These are phyloP conservation scores for Apocrypta bakeri DNA, from an alignment of 1,140 invertebrate species.

Conservation along the genomic window DNA sequence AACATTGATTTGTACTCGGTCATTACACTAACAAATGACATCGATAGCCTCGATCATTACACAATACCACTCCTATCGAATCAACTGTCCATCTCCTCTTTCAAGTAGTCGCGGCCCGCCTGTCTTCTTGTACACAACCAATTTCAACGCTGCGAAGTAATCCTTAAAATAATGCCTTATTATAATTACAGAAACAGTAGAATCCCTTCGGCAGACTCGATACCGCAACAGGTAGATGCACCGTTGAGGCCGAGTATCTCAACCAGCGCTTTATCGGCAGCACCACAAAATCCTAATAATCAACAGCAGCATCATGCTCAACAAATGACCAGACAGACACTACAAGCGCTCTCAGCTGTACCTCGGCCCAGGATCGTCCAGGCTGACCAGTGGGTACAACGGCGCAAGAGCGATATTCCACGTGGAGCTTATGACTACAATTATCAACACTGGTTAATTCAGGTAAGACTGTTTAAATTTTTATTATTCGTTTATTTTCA, in stretches of 20 bases:
- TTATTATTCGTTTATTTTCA: constrained; percentile 30
- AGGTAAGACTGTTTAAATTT: constrained; percentile 73
- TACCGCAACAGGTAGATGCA: constrained; percentile 70
- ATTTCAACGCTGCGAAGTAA: background rate
- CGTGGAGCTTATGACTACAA: constrained; percentile 77
- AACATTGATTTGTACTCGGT: background rate
- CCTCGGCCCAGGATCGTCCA: constrained; percentile 83
- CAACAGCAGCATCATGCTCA: constrained; percentile 70
- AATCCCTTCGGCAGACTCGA: constrained; percentile 78
- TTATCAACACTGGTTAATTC: constrained; percentile 91
- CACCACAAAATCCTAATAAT: constrained; percentile 4
- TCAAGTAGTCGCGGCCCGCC: background rate
- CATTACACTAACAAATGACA: background rate
- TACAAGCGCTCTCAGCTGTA: constrained; percentile 86
- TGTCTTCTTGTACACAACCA: constrained; percentile 47
- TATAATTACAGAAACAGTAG: constrained; percentile 75
- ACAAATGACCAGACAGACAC: constrained; percentile 84
- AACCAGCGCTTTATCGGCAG: constrained; percentile 59
- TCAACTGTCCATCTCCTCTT: background rate
- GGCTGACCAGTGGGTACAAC: constrained; percentile 82
- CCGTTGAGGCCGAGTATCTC: constrained; percentile 74
- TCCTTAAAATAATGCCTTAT: constrained; percentile 9
- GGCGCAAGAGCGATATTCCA: constrained; percentile 79
- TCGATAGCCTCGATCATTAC: background rate
- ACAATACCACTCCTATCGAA: background rate